These are phyloP conservation scores for Diarsia rubi DNA, from an alignment of 2,888 invertebrate genomes.

Conservation along the genomic window DNA sequence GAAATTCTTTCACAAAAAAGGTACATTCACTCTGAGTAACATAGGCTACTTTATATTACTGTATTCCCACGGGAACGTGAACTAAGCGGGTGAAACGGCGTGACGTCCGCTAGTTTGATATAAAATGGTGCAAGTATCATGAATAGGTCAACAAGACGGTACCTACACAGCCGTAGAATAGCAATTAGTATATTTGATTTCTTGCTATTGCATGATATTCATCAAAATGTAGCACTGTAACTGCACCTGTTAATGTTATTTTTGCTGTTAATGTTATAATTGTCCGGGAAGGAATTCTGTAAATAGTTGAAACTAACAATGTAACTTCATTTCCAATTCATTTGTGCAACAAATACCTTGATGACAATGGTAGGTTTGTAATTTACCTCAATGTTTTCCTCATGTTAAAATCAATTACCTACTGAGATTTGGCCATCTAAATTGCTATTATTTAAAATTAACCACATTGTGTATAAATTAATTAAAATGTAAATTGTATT, in stretches of 20 bases:
- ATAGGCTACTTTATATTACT: too few relatives aligned
- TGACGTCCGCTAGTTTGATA: too few relatives aligned
- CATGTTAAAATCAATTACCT: background rate
- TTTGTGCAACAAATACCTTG: background rate
- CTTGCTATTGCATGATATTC: background rate
- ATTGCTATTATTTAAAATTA: background rate
- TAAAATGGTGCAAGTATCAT: background rate
- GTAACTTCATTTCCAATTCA: conserved; percentile 1
- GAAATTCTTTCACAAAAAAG: too few relatives aligned
- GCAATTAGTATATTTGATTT: background rate
- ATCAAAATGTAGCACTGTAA: background rate
- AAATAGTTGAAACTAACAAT: conserved; percentile 1
- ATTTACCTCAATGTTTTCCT: conserved; percentile 17
- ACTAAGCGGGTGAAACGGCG: too few relatives aligned
- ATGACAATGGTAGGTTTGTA: background rate
- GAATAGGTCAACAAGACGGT: background rate
- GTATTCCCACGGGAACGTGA: too few relatives aligned
- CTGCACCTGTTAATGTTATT: background rate
- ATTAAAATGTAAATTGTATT: background rate
- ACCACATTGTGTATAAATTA: background rate
- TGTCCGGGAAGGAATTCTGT: background rate
- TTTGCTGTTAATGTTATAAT: too few relatives aligned
- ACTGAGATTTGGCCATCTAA: background rate
- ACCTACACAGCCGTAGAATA: background rate
- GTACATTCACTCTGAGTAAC: too few relatives aligned